Evolutionary conservation across 2,888 invertebrate species (phyloP).

Genomic region (Dioctria linearis): DNA sequence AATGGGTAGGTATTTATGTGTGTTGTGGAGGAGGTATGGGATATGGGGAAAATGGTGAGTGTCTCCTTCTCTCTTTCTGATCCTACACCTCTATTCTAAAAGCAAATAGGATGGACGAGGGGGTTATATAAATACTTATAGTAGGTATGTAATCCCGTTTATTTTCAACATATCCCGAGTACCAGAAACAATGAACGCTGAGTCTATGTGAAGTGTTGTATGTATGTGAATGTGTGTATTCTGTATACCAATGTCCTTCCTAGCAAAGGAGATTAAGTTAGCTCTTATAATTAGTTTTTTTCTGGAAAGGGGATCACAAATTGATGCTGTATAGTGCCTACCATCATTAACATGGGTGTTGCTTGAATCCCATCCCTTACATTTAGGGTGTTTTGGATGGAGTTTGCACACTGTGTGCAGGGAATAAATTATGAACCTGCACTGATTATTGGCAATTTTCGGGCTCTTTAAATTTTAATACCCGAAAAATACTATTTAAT

Average conservation of each 20-base stretch:
- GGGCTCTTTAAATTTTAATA: slow-evolving; percentile 25
- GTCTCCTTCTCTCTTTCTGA: neutral
- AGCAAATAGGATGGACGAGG: neutral
- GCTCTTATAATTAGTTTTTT: slow-evolving; percentile 56
- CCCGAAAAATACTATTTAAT: slow-evolving; percentile 40
- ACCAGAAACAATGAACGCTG: slow-evolving; percentile 25
- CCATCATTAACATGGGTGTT: slow-evolving; percentile 37
- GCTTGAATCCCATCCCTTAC: neutral
- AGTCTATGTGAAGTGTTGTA: neutral
- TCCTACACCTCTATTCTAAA: neutral
- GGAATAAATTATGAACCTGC: slow-evolving; percentile 15
- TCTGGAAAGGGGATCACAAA: slow-evolving; percentile 30
- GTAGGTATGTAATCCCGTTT: slow-evolving; percentile 32
- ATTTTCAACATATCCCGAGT: slow-evolving; percentile 6
- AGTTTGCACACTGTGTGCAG: neutral
- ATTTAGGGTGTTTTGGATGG: no score
- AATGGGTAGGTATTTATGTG: slow-evolving; percentile 7
- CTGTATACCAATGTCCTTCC: slow-evolving; percentile 24
- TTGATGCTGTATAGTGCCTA: slow-evolving; percentile 23
- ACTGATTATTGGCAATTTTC: slow-evolving; percentile 36
- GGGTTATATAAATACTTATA: slow-evolving; percentile 21
- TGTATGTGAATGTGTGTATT: neutral
- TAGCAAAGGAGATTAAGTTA: slow-evolving; percentile 49
- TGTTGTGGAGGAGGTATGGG: neutral
- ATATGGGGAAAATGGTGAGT: neutral